These are phyloP conservation scores for Eupristina koningsbergeri DNA, from an alignment of 1,140 invertebrate genomes.

Conservation along the genomic window DNA sequence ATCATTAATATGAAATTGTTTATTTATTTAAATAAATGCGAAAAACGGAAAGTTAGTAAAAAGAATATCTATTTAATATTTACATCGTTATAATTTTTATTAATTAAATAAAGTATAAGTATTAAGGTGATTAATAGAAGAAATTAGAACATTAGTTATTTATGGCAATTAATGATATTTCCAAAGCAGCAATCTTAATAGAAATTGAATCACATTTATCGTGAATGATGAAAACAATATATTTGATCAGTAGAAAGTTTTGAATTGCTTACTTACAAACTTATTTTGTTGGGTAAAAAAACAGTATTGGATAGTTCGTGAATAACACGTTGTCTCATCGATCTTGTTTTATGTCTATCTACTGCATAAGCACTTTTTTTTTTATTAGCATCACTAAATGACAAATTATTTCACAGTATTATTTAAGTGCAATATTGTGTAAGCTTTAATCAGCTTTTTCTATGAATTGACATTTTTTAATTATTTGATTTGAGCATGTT, in stretches of 20 bases:
- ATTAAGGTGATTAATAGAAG: too few relatives aligned
- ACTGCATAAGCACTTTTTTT: neutral
- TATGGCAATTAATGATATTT: neutral
- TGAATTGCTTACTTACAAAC: neutral
- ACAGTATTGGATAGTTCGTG: neutral
- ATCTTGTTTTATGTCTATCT: neutral
- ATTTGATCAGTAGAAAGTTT: neutral
- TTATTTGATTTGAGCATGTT: neutral
- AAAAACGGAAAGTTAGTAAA: too few relatives aligned
- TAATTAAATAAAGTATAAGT: too few relatives aligned
- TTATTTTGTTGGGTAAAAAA: neutral
- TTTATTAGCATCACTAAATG: neutral
- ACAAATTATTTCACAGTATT: conserved; percentile 17
- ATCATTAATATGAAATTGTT: too few relatives aligned
- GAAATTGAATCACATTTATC: neutral
- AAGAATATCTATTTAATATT: too few relatives aligned
- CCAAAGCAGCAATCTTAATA: neutral
- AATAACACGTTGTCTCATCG: conserved; percentile 14
- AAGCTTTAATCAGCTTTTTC: neutral
- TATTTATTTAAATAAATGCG: too few relatives aligned
- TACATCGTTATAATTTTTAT: too few relatives aligned
- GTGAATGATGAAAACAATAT: too few relatives aligned
- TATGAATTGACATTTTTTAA: neutral
- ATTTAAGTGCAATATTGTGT: neutral
- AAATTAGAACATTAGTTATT: too few relatives aligned